Conservation (phyloP, 2,113 vertebrate genomes). For the Dromiciops gliroides region DNA sequence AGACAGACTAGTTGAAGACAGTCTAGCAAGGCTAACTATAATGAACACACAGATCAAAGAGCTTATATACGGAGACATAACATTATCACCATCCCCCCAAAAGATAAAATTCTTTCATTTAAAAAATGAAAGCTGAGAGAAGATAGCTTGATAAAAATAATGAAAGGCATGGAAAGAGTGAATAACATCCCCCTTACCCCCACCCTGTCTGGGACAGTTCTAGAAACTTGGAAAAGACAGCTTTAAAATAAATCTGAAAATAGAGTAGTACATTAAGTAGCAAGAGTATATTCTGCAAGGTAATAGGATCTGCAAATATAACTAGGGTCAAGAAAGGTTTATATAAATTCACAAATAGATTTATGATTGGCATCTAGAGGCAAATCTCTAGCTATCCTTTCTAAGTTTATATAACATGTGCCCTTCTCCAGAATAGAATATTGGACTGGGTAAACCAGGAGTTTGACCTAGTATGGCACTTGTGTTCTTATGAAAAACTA, state of each 20-base stretch:
- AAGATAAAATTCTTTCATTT: not conserved
- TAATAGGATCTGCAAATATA: not conserved
- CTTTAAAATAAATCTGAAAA: not conserved
- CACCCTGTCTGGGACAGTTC: not conserved
- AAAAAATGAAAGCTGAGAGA: not conserved
- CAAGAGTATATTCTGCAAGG: not conserved
- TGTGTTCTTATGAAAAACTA: slow-evolving; percentile 44
- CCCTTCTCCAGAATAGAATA: not conserved
- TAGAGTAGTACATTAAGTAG: not conserved
- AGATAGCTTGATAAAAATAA: not conserved
- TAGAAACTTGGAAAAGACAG: not conserved
- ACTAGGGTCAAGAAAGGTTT: slow-evolving; percentile 24
- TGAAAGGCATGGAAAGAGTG: not conserved
- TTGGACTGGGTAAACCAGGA: not conserved
- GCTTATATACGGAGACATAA: not conserved
- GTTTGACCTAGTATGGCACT: not conserved
- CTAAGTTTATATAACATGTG: slow-evolving; percentile 29
- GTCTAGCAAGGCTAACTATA: not conserved
- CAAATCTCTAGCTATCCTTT: slow-evolving; percentile 1
- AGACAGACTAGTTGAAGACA: not conserved
- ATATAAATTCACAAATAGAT: not conserved
- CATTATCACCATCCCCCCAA: not conserved
- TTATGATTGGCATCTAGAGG: not conserved
- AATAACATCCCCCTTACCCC: not conserved
- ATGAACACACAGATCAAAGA: not conserved